Percentiles rank a stretch among this genome's conserved stretches.
Evolutionary conservation across 2,113 vertebrate species (phyloP).

Genomic region (Tachycineta bicolor): DNA sequence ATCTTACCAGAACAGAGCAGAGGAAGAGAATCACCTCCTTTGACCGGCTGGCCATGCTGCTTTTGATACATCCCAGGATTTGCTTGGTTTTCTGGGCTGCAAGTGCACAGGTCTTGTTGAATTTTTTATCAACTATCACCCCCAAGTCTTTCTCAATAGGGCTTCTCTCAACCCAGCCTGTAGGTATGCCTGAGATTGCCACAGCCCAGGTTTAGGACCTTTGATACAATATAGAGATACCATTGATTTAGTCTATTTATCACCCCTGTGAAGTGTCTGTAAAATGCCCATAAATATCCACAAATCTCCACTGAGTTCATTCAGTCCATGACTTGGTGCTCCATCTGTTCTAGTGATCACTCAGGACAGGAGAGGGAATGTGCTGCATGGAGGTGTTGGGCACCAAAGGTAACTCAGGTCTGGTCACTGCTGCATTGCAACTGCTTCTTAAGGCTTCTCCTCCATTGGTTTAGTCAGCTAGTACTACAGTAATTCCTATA

Average conservation of each 20-base stretch:
- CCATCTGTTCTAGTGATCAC: background rate
- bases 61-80: background rate
- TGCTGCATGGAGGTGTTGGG: background rate
- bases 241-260: background rate
- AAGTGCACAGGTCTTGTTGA: background rate
- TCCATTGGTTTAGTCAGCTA: background rate
- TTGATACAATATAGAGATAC: background rate
- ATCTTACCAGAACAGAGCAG: background rate
- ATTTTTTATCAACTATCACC: background rate
- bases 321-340: accelerated
- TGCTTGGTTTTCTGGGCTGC: background rate
- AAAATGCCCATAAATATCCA: background rate
- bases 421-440: background rate
- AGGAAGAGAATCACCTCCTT: background rate
- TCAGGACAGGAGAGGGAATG: background rate
- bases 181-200: background rate
- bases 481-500: background rate
- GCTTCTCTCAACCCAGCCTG: background rate
- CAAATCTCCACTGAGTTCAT: background rate
- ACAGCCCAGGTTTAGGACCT: background rate
- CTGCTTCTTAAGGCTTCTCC: background rate
- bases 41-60: background rate
- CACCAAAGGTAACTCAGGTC: background rate
- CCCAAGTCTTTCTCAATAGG: background rate
- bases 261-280: background rate